phyloP scores from a whole-genome alignment of 2,797 vertebrate genomes.

The Semaprochilodus insignis region DNA sequence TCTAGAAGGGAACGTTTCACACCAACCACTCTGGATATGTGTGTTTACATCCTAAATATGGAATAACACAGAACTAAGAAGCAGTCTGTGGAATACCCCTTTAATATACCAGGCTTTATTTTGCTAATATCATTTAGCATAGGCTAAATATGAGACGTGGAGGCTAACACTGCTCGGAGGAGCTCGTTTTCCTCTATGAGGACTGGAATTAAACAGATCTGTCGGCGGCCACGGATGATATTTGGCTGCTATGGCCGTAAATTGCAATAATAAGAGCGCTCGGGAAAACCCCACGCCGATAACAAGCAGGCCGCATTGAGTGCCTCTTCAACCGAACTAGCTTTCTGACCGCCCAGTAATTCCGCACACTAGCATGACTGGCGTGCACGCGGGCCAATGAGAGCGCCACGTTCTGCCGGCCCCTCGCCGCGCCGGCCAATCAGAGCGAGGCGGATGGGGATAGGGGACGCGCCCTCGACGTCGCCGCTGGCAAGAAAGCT shows the following conservation, averaged over 20 bases:
- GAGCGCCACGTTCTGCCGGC: neutral
- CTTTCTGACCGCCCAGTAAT: conserved; percentile 68
- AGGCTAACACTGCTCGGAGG: no score
- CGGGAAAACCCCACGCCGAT: conserved; percentile 66
- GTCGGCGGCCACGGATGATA: no score
- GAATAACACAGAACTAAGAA: no score
- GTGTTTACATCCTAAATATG: no score
- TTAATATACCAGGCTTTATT: no score
- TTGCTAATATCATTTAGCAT: no score
- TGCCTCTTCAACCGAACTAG: conserved; percentile 78
- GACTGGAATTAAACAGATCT: no score
- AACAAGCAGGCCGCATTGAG: conserved; percentile 82
- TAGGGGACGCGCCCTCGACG: conserved; percentile 68
- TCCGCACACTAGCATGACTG: conserved; percentile 54
- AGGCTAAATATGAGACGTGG: no score
- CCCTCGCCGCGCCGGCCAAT: conserved; percentile 75
- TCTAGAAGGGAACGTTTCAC: no score
- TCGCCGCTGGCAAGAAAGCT: conserved; percentile 78
- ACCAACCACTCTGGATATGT: no score
- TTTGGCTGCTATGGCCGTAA: conserved; percentile 40
- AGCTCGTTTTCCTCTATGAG: no score
- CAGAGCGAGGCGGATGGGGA: neutral
- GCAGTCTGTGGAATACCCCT: no score
- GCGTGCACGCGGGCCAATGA: conserved; percentile 63
- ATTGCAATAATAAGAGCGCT: conserved; percentile 61